A percentile compares a stretch with the other conserved stretches of the same genome.
These are phyloP conservation scores for Hyposoter didymator DNA, from an alignment of 2,888 invertebrate species.

Conservation along the genomic window DNA sequence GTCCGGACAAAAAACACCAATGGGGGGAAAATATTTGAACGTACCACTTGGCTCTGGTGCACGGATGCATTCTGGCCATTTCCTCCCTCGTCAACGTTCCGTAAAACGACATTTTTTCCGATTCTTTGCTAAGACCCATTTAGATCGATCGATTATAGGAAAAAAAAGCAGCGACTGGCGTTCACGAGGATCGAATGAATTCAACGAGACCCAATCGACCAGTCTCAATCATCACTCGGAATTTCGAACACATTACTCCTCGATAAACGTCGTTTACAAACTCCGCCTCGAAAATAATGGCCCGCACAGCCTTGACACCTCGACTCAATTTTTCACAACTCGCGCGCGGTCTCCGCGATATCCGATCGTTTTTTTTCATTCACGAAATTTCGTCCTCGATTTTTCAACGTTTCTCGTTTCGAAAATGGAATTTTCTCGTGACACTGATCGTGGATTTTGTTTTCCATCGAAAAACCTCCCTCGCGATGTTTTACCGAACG, in stretches of 20 bases:
- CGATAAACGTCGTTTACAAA: background rate
- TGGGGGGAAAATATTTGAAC: conserved; percentile 61
- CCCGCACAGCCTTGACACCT: background rate
- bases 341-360: no score
- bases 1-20: background rate
- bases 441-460: background rate
- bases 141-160: conserved; percentile 8
- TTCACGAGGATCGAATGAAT: background rate
- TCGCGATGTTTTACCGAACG: no score
- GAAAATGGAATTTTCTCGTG: background rate
- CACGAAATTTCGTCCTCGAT: background rate
- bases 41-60: conserved; percentile 81
- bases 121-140: conserved; percentile 74
- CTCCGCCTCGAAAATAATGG: background rate
- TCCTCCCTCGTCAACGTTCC: conserved; percentile 80
- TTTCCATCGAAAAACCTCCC: background rate
- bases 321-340: background rate
- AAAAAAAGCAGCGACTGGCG: conserved; percentile 1
- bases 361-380: background rate
- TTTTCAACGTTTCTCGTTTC: background rate
- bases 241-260: background rate
- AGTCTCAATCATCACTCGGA: background rate
- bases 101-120: conserved; percentile 77
- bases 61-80: conserved; percentile 80
- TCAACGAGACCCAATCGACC: background rate